Conservation (phyloP, 1,140 invertebrate genomes). For the Hesperophylax magnus region DNA sequence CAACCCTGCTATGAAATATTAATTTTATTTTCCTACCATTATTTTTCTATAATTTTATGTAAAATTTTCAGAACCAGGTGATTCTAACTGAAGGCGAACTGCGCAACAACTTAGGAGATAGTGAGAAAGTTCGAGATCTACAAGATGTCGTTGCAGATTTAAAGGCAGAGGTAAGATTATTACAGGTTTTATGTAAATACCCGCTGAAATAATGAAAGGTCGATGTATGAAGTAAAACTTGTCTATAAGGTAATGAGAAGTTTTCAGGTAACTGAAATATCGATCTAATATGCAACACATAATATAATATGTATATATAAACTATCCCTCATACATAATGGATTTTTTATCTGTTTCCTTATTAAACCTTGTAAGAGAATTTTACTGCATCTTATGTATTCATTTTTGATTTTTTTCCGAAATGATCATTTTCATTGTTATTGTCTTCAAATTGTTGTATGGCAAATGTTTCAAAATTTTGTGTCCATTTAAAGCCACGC, state of each 20-base stretch:
- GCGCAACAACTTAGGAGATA: slow-evolving; percentile 81
- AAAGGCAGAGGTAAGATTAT: slow-evolving; percentile 83
- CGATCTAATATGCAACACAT: no score
- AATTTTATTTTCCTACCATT: neutral
- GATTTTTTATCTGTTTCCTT: no score
- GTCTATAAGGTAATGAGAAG: no score
- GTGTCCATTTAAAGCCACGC: no score
- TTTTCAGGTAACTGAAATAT: no score
- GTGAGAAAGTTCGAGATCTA: slow-evolving; percentile 84
- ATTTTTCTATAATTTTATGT: neutral
- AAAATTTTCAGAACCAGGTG: slow-evolving; percentile 83
- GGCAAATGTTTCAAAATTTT: no score
- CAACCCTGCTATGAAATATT: neutral
- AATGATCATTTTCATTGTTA: neutral
- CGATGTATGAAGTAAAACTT: no score
- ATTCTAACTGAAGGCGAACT: slow-evolving; percentile 88
- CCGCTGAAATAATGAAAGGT: no score
- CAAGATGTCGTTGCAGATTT: slow-evolving; percentile 90
- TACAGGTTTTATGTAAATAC: neutral
- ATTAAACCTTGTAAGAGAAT: neutral
- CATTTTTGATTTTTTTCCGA: neutral
- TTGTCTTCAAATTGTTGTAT: no score
- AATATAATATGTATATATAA: no score
- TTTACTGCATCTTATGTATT: neutral
- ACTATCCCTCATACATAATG: no score